These are phyloP conservation scores for Lordiphosa stackelbergi DNA, from an alignment of 1,140 invertebrate genomes.

Conservation along the genomic window DNA sequence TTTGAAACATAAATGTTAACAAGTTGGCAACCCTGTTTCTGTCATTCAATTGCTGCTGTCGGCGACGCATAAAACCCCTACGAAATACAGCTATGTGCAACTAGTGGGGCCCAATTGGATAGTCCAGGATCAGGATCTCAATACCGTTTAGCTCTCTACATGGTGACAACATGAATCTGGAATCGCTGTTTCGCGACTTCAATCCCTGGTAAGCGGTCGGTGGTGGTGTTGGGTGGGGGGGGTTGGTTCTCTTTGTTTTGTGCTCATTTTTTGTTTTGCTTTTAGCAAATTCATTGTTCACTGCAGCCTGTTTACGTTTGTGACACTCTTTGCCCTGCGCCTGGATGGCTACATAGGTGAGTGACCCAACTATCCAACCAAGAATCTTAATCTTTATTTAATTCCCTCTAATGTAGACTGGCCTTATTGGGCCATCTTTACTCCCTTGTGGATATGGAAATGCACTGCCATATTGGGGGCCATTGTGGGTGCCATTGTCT, in stretches of 20 bases:
- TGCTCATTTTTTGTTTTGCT: neutral
- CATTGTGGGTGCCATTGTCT: slow-evolving; percentile 92
- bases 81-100: slow-evolving; percentile 44
- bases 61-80: slow-evolving; percentile 15
- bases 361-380: neutral
- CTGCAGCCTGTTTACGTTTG: slow-evolving; percentile 93
- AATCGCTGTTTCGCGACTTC: slow-evolving; percentile 93
- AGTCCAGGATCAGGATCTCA: slow-evolving; percentile 22
- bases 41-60: neutral
- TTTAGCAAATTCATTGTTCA: slow-evolving; percentile 97
- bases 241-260: neutral
- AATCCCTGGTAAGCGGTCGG: slow-evolving; percentile 86
- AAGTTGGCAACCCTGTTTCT: too few relatives aligned
- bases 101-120: slow-evolving; percentile 45
- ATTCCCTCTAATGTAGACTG: slow-evolving; percentile 79
- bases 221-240: too few relatives aligned
- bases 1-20: too few relatives aligned
- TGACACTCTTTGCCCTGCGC: slow-evolving; percentile 90
- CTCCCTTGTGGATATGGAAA: slow-evolving; percentile 98
- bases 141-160: slow-evolving; percentile 13
- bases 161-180: slow-evolving; percentile 86
- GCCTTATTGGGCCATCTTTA: slow-evolving; percentile 96
- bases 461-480: slow-evolving; percentile 92
- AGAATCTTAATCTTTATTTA: neutral
- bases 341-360: slow-evolving; percentile 87